Evolutionary conservation across 2,888 invertebrate genomes (phyloP), one percentile per base, ranked within the genome.

Genomic region (Epinotia nisella): DNA sequence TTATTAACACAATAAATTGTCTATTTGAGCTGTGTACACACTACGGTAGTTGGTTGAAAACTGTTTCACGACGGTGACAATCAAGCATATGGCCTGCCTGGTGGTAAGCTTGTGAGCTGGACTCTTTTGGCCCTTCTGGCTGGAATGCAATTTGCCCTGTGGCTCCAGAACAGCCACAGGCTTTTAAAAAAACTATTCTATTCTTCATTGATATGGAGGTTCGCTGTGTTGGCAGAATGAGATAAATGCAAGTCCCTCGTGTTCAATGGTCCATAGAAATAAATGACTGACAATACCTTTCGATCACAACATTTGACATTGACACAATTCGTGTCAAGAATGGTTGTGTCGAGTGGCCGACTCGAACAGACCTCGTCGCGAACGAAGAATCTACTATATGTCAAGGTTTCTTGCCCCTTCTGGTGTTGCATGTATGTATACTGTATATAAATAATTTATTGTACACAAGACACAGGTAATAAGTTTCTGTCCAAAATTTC

Each of bases 291-390:
- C n/a, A n/a, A n/a, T 41, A 2, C 3, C 41, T 13, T 41, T 41
- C 13, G 41, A 41, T 41, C 41, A n/a, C 4, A 4, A 9, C 24
- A 45, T 65, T 39, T 39, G 53, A 15, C 53, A 65, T 53, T 53
- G 53, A 15, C 39, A 51, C 51, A n/a, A 17, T 13, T 53, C 65
- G 19, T 53, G 29, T 60, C 51, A 15, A 17, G 29, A 51, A 13
- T 51, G 64, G 24, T 7, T n/a, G 41, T 17, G 49, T 62, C 61
- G 29, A 62, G 64, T 35, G 62, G 19, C n/a, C 15, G n/a, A 35
- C 29, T 53, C 9, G 45, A 24, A 17, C 17, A 53, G 51, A 29
- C 39, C 64, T 65, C 53, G 64, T 4, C 7, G 24, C n/a, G 7
- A 58, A 7, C 3, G 10, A 5, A 39, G 53, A 45, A n/a, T 21